Conservation (phyloP, 2,113 vertebrate genomes). For the mouse (Mus musculus) region GRCm39 chr3:80995001-80995500, state of each 20-base stretch:
- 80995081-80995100: no score
- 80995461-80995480: not conserved
- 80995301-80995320: not conserved
- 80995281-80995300: not conserved
- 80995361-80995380: not conserved
- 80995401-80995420: not conserved
- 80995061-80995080: not conserved
- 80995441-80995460: not conserved
- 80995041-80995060: not conserved
- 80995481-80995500: not conserved
- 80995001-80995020: not conserved
- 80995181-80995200: no score
- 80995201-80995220: not conserved
- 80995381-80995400: not conserved
- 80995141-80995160: no score
- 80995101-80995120: no score
- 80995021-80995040: not conserved
- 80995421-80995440: not conserved
- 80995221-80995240: slow-evolving; percentile 20
- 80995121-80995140: no score
- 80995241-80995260: slow-evolving; percentile 32
- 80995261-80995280: slow-evolving; percentile 14
- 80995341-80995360: not conserved
- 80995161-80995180: no score
- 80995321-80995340: not conserved